Evolutionary conservation across 2,797 vertebrate genomes (phyloP), one percentile per base, ranked within the genome.

Genomic region (Coregonus ussuriensis): DNA sequence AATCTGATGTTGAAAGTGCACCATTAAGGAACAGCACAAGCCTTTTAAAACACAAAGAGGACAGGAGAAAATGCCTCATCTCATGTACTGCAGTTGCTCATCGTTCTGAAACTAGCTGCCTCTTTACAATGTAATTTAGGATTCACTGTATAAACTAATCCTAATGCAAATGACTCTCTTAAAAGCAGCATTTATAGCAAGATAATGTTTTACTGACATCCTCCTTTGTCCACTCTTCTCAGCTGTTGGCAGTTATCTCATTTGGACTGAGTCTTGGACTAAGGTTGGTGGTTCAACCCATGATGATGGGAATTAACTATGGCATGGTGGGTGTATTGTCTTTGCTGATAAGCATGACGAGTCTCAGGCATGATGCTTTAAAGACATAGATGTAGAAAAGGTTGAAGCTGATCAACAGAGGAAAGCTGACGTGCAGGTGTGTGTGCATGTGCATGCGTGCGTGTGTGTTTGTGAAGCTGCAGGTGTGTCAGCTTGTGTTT

Each of bases 131-230:
- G 69, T 88, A 81, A 87, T 91, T 91, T 88, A 90, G 83, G 86
- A 81, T 87, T 65, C 70, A 35, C 69, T 33, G 68, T 74, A 82
- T 62, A 83, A 83, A 71, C 59, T 75, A 77, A 74, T 78, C 77
- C 62, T 83, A 86, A 89, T 90, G 87, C 75, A 89, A 91, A 89
- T 85, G 74, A 77, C 63, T 37, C 79, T 88, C 84, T 89, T 90
- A 88, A 92, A 91, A 85, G 79, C 81, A 80, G 56, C 75, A 54
- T 88, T 88, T 83, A 88, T 88, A 88, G 83, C 35, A 72, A 83
- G 75, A 79, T 77, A 72, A 33, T 82, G 79, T 90, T 90, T 91
- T 85, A 86, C 80, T 66, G 78, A 63, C 74, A 7, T 68, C 72
- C 72, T 76, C 78, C 79, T 65, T 65, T 65, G 83, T 84, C 83